Conservation (phyloP, 37 sponge, comb jelly and placozoan genomes). For the Beroe forskalii region DNA sequence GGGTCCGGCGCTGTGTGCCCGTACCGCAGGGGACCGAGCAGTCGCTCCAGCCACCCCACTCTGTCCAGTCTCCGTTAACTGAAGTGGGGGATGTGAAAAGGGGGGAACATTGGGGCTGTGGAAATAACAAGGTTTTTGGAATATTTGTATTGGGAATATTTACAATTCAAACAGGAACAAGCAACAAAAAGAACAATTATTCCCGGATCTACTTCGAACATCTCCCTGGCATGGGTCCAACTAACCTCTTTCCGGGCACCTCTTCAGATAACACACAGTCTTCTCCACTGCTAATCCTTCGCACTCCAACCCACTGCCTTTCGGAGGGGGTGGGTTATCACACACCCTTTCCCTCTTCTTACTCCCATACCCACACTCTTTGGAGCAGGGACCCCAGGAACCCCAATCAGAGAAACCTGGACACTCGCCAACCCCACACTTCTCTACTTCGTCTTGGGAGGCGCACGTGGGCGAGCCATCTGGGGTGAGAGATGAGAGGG, state of each 20-base stretch:
- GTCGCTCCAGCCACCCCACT: slow-evolving; percentile 33
- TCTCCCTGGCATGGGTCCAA: no score
- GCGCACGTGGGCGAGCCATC: background rate
- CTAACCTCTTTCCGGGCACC: slow-evolving; percentile 16
- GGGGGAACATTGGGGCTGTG: background rate
- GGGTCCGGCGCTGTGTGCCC: background rate
- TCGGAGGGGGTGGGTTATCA: slow-evolving; percentile 1
- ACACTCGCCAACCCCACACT: slow-evolving; percentile 6
- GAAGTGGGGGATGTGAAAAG: background rate
- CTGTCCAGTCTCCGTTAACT: slow-evolving; percentile 49
- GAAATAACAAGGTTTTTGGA: no score
- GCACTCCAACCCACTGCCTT: background rate
- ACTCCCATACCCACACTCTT: slow-evolving; percentile 46
- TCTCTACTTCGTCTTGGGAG: background rate
- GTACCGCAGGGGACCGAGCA: slow-evolving; percentile 33
- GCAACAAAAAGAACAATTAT: no score
- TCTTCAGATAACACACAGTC: background rate
- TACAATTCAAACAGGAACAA: no score
- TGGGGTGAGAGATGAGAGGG: background rate
- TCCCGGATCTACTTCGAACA: no score
- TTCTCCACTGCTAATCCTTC: slow-evolving; percentile 13
- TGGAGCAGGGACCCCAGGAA: background rate
- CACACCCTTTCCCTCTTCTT: background rate
- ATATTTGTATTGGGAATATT: no score
- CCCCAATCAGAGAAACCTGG: slow-evolving; percentile 40